Evolutionary conservation across 1,140 invertebrate species (phyloP), one percentile per base, ranked within the genome.

Genomic region (Portunus trituberculatus): DNA sequence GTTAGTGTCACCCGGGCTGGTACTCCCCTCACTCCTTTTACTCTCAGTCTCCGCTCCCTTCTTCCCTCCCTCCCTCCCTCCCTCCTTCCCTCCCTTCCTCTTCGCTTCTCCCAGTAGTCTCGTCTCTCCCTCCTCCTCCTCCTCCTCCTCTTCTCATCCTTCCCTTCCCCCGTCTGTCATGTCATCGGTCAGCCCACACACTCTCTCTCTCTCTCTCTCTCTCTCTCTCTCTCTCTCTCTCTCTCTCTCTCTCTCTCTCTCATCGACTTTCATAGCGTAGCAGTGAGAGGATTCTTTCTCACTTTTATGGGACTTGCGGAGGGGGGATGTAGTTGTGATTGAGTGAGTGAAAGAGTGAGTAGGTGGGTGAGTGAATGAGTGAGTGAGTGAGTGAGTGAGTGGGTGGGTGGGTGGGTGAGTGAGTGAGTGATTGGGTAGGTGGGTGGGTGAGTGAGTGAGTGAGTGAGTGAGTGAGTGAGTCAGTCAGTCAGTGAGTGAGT

Each of bases 211-310:
- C 52, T 87, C 84, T 87, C 84, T 87, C 29, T 87, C 84, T 87
- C 31, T 87, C 84, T 87, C 84, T 84, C 83, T 84, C 83, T 84
- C 83, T 84, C 83, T 84, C 83, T 84, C 31, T 29, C 31, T 84
- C 83, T 84, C 83, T 84, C 83, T 84, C 83, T 84, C 83, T 84
- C 83, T 84, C 83, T 84, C 83, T 84, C 83, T 84, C 83, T 59
- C 52, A n/a, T 87, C 29, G 20, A 59, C 20, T 59, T 59, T 59
- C 39, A 39, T 1, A 39, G 20, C 52, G 10, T 59, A 59, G 52
- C 52, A 12, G 12, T 16, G 52, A 59, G 12, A 59, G 52, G 12
- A 59, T 20, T 87, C 84, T 87, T 28, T 87, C 84, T 87, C 84
- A 16, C 12, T 59, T 59, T 20, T 59, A 59, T 2, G 52, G 1